Evolutionary conservation across 2,888 invertebrate species (phyloP).

Genomic region (Oscheius sp.): DNA sequence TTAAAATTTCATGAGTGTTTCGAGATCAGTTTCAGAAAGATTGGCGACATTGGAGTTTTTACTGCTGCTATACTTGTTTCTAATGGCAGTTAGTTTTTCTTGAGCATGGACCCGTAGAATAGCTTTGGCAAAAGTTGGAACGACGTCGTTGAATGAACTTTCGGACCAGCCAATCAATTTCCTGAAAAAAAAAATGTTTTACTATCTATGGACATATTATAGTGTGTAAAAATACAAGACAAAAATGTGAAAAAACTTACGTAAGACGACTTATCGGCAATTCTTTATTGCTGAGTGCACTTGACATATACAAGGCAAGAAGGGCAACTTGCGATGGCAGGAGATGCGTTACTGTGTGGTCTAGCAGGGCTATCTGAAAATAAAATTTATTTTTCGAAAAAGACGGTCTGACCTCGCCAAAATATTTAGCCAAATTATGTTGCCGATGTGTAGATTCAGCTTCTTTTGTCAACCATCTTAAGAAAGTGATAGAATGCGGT

Average conservation of each 20-base stretch:
- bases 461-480: conserved; percentile 80
- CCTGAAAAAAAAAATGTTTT: neutral
- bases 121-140: neutral
- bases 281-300: conserved; percentile 15
- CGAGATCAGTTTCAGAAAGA: conserved; percentile 1
- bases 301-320: conserved; percentile 83
- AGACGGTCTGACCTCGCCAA: conserved; percentile 80
- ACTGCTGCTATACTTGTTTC: conserved; percentile 6
- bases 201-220: too few species aligned
- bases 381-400: neutral
- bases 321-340: conserved; percentile 87
- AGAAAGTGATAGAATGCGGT: conserved; percentile 88
- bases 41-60: conserved; percentile 3
- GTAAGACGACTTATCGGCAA: neutral
- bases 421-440: conserved; percentile 89
- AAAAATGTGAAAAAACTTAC: conserved; percentile 15
- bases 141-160: neutral
- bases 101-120: conserved; percentile 9
- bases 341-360: conserved; percentile 83
- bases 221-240: neutral
- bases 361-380: conserved; percentile 77
- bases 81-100: conserved; percentile 26
- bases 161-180: conserved; percentile 1
- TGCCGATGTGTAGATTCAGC: conserved; percentile 76
- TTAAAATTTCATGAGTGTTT: neutral